Base-by-base conservation (phyloP, 2,888 invertebrate genomes). In the Drosophila phalerata region DNA sequence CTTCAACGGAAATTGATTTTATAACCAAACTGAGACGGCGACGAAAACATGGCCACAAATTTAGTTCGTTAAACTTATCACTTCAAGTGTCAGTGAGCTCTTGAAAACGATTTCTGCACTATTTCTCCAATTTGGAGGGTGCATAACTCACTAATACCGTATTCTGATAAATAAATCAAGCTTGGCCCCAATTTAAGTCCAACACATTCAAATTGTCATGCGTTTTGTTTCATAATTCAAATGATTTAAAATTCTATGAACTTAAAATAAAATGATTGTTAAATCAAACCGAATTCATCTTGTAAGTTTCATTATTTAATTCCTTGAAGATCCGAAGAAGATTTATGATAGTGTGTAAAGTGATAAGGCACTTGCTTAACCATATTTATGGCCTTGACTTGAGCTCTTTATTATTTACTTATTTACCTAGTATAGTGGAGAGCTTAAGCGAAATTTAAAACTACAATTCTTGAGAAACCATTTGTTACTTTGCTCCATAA, bases 1-100 rank as follows among this genome's bases (percentile, higher is more conserved):
- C 86, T 86, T 75, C 76, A 84, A 77, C 81, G 91, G 91, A 91
- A 91, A 91, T 91, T 91, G 91, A 91, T 91, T 91, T 91, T 82
- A 84, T 80, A 84, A 86, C 76, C 80, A 55, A 67, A 63, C 56
- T 56, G 79, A 77, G 77, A 65, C 60, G 70, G 34, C 60, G 43
- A 53, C 40, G 30, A 28, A 57, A 48, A 43, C 40, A 61, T 45
- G 37, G 56, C 56, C 57, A 65, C 66, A 71, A 60, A 56, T 66
- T 72, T 74, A 56, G 65, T 77, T 67, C 37, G 60, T 57, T 66
- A 32, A 63, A 72, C 63, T 58, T 69, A 68, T 63, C 71, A 78
- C 40, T 63, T 38, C 34, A 57, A 66, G 47, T 69, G 58, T 34
- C 32, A 43, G 42, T 17, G 40, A 32, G 45, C 13, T 30, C 38